phyloP scores from a whole-genome alignment of 2,888 invertebrate genomes.

The Ypsolopha scabrella region DNA sequence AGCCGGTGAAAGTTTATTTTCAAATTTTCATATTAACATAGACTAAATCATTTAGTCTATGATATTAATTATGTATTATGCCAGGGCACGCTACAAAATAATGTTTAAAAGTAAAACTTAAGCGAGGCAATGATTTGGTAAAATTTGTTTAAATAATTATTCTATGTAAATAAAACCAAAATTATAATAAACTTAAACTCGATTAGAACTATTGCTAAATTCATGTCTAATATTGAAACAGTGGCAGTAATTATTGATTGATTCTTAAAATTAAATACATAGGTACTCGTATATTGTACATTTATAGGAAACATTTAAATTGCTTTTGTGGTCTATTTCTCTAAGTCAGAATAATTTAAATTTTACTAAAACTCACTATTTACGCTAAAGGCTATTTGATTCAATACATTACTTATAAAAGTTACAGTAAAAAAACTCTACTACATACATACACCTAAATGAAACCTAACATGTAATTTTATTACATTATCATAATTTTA shows the following conservation, averaged over 20 bases:
- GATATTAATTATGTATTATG: slow-evolving; percentile 56
- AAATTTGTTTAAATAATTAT: slow-evolving; percentile 55
- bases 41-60: too few relatives aligned
- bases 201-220: slow-evolving; percentile 4
- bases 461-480: neutral
- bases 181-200: slow-evolving; percentile 20
- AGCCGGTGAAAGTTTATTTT: slow-evolving; percentile 54
- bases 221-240: neutral
- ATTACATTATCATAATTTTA: neutral
- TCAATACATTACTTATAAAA: neutral
- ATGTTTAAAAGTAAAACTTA: slow-evolving; percentile 37
- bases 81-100: slow-evolving; percentile 50
- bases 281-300: neutral
- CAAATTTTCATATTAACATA: slow-evolving; percentile 26
- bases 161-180: slow-evolving; percentile 24
- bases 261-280: neutral
- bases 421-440: slow-evolving; percentile 2
- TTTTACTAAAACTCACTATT: neutral
- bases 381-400: neutral
- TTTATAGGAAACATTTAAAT: too few relatives aligned
- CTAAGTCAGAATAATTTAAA: neutral
- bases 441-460: neutral
- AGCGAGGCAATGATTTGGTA: slow-evolving; percentile 69
- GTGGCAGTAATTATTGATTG: neutral
- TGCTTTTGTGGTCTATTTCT: too few relatives aligned